Conservation (phyloP, 2,113 vertebrate genomes). For the Anarrhichthys ocellatus region DNA sequence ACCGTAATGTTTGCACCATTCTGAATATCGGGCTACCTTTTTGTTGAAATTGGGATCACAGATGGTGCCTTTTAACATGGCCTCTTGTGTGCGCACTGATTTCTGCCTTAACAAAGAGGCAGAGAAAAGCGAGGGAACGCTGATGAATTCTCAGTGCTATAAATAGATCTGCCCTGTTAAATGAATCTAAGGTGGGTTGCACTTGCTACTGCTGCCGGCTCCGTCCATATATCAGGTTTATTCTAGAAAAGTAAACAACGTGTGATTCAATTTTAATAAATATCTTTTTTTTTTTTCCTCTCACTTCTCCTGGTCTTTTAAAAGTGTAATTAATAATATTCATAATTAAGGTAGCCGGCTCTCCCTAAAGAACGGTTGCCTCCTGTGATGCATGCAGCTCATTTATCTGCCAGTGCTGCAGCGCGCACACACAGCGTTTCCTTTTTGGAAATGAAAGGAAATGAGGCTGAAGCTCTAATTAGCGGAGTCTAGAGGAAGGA, state of each 20-base stretch:
- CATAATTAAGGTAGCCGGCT: conserved; percentile 75
- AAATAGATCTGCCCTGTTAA: conserved; percentile 77
- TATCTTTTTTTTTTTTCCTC: conserved; percentile 16
- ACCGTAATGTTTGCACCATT: conserved; percentile 13
- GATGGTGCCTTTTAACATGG: conserved; percentile 57
- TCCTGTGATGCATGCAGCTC: conserved; percentile 70
- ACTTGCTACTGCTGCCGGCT: conserved; percentile 37
- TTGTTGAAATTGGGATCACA: conserved; percentile 56
- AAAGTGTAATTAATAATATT: conserved; percentile 77
- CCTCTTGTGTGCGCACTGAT: conserved; percentile 61
- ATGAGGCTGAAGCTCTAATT: conserved; percentile 71
- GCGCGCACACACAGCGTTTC: conserved; percentile 41
- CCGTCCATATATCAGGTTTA: conserved; percentile 12
- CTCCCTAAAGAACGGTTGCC: conserved; percentile 66
- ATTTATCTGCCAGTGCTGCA: conserved; percentile 69
- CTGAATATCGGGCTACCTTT: conserved; percentile 43
- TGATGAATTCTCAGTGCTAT: conserved; percentile 72
- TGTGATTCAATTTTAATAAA: conserved; percentile 32
- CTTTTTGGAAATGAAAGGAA: conserved; percentile 72
- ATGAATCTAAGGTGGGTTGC: conserved; percentile 52
- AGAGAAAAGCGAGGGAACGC: conserved; percentile 24
- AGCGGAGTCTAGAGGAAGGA: conserved; percentile 61
- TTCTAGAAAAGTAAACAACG: conserved; percentile 30
- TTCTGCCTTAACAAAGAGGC: conserved; percentile 57
- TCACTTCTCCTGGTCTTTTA: conserved; percentile 24